These are phyloP conservation scores for Brienomyrus brachyistius DNA, from an alignment of 2,113 vertebrate genomes.

Conservation along the genomic window DNA sequence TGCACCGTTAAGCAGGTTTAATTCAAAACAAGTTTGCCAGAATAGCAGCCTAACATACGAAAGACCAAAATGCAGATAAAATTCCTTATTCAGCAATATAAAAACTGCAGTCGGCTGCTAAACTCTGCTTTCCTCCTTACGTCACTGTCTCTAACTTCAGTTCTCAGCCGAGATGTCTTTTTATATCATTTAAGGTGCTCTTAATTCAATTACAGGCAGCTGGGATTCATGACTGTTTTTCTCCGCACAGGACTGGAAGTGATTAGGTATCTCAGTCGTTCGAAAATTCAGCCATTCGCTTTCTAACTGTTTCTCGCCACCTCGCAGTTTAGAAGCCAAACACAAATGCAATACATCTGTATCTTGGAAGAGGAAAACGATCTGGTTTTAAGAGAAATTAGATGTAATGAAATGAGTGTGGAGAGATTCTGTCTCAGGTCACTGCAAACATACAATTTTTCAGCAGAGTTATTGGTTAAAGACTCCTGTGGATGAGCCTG, in stretches of 20 bases:
- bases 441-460: neutral
- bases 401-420: neutral
- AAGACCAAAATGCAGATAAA: neutral
- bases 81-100: neutral
- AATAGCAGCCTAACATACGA: neutral
- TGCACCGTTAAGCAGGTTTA: neutral
- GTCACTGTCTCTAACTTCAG: neutral
- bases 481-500: neutral
- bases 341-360: neutral
- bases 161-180: neutral
- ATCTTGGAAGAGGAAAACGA: neutral
- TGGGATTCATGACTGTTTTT: neutral
- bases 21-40: neutral
- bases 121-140: neutral
- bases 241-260: neutral
- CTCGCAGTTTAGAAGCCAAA: neutral
- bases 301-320: neutral
- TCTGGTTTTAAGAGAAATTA: neutral
- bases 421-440: neutral
- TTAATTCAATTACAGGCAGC: slow-evolving; percentile 4
- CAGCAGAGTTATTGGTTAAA: neutral
- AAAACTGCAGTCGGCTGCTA: neutral
- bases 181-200: neutral
- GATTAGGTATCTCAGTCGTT: neutral
- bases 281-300: neutral